Evolutionary conservation across 2,888 invertebrate genomes (phyloP).

Genomic region (Carpatolechia fugitivella): DNA sequence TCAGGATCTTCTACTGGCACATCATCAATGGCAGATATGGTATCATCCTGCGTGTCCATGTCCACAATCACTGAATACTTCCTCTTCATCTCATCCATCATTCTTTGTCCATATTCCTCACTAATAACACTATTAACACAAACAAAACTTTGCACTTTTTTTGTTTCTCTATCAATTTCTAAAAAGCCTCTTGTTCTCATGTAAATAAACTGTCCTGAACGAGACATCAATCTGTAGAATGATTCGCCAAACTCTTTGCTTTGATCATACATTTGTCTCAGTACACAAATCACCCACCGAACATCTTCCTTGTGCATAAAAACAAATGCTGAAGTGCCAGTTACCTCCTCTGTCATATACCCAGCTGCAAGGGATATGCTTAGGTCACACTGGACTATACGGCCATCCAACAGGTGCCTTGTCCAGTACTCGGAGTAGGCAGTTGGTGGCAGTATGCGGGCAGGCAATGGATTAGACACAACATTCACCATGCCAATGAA

Average conservation of each 20-base stretch:
- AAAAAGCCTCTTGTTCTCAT: conserved; percentile 90
- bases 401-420: conserved; percentile 92
- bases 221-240: conserved; percentile 90
- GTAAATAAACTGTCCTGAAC: conserved; percentile 91
- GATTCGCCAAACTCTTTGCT: conserved; percentile 90
- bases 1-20: conserved; percentile 84
- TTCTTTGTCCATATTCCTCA: conserved; percentile 85
- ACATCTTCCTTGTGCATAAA: conserved; percentile 95
- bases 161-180: conserved; percentile 87
- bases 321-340: conserved; percentile 91
- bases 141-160: conserved; percentile 90
- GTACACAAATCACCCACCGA: conserved; percentile 91
- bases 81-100: conserved; percentile 88
- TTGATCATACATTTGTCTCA: conserved; percentile 93
- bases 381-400: conserved; percentile 94
- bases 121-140: conserved; percentile 90
- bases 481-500: conserved; percentile 87
- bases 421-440: conserved; percentile 93
- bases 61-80: conserved; percentile 86
- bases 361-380: conserved; percentile 93
- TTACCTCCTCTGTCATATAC: conserved; percentile 93
- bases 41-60: conserved; percentile 57
- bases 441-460: conserved; percentile 77
- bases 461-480: conserved; percentile 78
- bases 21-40: conserved; percentile 45